Base-by-base conservation (phyloP, 2,113 vertebrate species). In the Harpagus bidentatus region DNA sequence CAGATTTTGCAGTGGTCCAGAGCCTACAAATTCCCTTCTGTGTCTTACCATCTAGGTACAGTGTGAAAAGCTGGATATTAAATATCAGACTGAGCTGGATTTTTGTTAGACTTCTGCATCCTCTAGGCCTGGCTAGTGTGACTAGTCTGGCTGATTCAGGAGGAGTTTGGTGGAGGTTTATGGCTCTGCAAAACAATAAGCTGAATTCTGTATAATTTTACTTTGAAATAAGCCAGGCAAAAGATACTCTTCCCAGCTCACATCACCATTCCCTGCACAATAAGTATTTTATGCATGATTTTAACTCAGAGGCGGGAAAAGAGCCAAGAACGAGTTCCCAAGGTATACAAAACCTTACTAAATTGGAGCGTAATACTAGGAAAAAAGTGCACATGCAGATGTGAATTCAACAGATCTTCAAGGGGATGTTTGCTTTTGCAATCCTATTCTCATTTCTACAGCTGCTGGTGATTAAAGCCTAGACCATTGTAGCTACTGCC, bases 151-250 rank as follows among this genome's bases (percentile, higher is more conserved):
- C 32, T 89, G 78, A 82, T 93, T 93, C 92, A 92, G 67, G 67
- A 82, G 42, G 76, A 92, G 52, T 79, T 93, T 89, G 53, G 36
- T 66, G 50, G 40, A 79, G 62, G 81, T 70, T 91, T 89, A 61
- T 25, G 36, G 34, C 15, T 82, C 61, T 87, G 56, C 40, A 50
- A 89, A 91, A 72, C 80, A 92, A 87, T 69, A 89, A 89, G 58
- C 58, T 88, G 48, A 87, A 72, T 87, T 96, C 89, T 69, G 81
- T 69, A 69, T 72, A 59, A 93, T 86, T 89, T 93, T 67, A 76
- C 61, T 87, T 93, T 66, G 81, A 97, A 95, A 93, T 91, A 93
- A 93, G n/a, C 62, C 78, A 95, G 94, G 62, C 78, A 89, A 87
- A 71, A 87, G 66, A 70, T 21, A 73, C n/a, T 84, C 62, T 88